phyloP scores from a whole-genome alignment of 53 echinoderm and acorn worm genomes.

The Apostichopus leukothele region DNA sequence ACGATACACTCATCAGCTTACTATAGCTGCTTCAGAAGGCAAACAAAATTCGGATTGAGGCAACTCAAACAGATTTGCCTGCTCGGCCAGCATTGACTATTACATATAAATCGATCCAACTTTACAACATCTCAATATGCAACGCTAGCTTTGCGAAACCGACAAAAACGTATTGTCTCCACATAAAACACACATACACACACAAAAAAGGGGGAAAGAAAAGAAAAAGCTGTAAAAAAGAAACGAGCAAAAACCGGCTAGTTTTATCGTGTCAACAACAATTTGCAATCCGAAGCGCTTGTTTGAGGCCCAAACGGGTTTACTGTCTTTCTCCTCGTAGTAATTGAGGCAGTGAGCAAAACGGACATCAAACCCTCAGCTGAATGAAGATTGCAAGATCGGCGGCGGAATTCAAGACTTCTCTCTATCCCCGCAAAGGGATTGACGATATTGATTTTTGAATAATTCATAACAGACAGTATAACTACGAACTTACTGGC shows the following conservation, averaged over 20 bases:
- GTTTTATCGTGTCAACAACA: slow-evolving; percentile 33
- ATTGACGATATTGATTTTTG: slow-evolving; percentile 1
- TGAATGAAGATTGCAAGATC: neutral
- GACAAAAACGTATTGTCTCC: neutral
- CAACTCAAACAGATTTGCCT: neutral
- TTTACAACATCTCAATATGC: neutral
- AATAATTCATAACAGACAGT: slow-evolving; percentile 1
- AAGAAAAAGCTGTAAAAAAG: too few species aligned
- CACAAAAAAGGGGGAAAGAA: neutral
- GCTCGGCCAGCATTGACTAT: neutral
- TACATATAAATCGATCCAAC: neutral
- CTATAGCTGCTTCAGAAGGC: too few species aligned
- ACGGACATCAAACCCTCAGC: slow-evolving; percentile 8
- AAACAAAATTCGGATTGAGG: too few species aligned
- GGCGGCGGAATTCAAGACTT: neutral
- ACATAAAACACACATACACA: neutral
- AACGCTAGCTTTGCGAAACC: neutral
- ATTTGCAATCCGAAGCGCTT: slow-evolving; percentile 20
- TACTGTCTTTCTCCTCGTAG: neutral
- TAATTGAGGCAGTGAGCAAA: slow-evolving; percentile 1
- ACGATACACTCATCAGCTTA: too few species aligned
- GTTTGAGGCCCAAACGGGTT: slow-evolving; percentile 13
- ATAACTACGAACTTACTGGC: neutral
- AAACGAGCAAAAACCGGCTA: neutral
- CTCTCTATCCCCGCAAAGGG: neutral